Base-by-base conservation (phyloP, 2,888 invertebrate genomes). In the Hemaris fuciformis region DNA sequence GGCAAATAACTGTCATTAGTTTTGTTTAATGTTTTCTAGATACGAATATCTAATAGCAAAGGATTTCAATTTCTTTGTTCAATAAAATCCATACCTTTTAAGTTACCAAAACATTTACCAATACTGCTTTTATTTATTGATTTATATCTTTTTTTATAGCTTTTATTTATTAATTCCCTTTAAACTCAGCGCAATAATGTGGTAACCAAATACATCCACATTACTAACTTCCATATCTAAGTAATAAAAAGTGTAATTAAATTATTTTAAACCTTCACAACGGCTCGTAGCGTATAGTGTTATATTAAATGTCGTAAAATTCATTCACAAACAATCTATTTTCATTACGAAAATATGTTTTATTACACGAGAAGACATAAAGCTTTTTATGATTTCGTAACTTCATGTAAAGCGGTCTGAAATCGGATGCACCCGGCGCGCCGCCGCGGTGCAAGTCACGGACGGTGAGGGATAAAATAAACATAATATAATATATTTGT, bases 391-490 rank as follows among this genome's bases (percentile, higher is more conserved):
- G 46, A 56, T 46, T 46, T 27, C 57, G 48, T 57, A 57, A 60
- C 60, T 46, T 48, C 25, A 46, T 46, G 57, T 60, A 60, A 46
- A 46, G 38, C 57, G 38, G 34, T 38, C 46, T 63, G 63, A 60
- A 63, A 63, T 60, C 57, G 57, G 46, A 63, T 63, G 60, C 63
- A 57, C 38, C n/a, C 15, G 15, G 46, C 10, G 43, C 20, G 38
- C 18, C 8, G 23, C 20, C 8, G 22, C 25, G 25, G 41, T 10
- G 22, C 27, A 57, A 57, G 38, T 8, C 20, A 57, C 18, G 6
- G 42, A 45, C 48, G n/a, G 22, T 25, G 60, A n/a, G 57, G 13
- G 25, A 25, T 22, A 57, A 57, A 22, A 38, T 23, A 57, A 53
- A 53, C 53, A 13, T 27, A 27, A 48, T 48, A 10, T 8, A 20